These are phyloP conservation scores for Okapia johnstoni DNA, from an alignment of 2,113 vertebrate genomes.

Conservation along the genomic window DNA sequence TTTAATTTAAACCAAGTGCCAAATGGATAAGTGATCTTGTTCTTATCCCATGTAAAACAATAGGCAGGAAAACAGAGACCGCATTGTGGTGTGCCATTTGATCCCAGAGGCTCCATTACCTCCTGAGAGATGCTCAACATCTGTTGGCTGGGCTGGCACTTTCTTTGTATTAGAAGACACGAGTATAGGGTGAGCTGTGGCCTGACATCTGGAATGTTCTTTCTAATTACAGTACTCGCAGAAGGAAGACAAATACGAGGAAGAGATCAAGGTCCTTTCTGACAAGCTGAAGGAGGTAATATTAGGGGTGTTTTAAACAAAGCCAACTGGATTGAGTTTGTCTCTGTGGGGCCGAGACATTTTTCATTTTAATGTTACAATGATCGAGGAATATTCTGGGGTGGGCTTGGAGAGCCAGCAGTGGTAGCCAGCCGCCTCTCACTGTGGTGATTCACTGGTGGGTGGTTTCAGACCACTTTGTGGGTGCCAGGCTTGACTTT, in stretches of 20 bases:
- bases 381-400: background rate
- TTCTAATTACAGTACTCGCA: slow-evolving; percentile 94
- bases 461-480: background rate
- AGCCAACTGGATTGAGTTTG: background rate
- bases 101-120: slow-evolving; percentile 50
- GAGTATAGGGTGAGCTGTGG: background rate
- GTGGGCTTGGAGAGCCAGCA: background rate
- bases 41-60: slow-evolving; percentile 65
- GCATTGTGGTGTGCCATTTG: slow-evolving; percentile 19
- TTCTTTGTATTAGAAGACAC: background rate
- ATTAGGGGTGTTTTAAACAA: background rate
- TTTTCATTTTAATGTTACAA: background rate
- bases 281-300: slow-evolving; percentile 99
- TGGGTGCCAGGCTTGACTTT: background rate
- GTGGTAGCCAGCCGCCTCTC: background rate
- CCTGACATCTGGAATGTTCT: slow-evolving; percentile 70
- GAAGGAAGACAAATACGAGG: slow-evolving; percentile 99
- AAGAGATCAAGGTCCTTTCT: slow-evolving; percentile 98
- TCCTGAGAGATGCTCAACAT: slow-evolving; percentile 42
- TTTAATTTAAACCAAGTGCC: slow-evolving; percentile 57
- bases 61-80: slow-evolving; percentile 49
- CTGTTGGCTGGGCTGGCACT: slow-evolving; percentile 37
- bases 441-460: background rate
- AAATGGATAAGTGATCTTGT: slow-evolving; percentile 30
- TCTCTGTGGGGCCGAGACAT: background rate